A percentile compares a stretch with the other conserved stretches of the same genome.
Evolutionary conservation across 2,888 invertebrate genomes (phyloP).

Genomic region (Argynnis bischoffii): DNA sequence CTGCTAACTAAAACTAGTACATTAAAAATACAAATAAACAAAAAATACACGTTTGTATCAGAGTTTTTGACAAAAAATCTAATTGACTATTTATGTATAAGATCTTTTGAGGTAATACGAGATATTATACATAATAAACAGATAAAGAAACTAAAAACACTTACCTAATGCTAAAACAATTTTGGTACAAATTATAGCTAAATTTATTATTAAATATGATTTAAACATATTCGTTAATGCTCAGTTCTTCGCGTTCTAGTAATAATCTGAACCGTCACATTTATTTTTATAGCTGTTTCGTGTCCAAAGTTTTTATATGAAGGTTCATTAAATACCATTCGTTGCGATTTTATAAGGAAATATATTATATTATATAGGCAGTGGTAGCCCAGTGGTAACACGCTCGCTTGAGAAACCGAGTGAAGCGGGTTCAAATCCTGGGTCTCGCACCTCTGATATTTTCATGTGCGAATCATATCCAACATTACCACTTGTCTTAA

Average conservation of each 20-base stretch:
- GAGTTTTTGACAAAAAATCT: no score
- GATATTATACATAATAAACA: background rate
- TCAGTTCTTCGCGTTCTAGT: background rate
- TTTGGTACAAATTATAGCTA: background rate
- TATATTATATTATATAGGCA: background rate
- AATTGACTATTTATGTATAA: no score
- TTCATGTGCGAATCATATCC: no score
- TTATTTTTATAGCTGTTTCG: conserved; percentile 1
- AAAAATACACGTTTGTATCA: no score
- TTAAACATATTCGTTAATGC: conserved; percentile 1
- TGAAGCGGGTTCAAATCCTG: no score
- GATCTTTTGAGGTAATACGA: no score
- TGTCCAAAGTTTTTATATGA: conserved; percentile 1
- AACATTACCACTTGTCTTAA: no score
- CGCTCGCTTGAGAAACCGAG: no score
- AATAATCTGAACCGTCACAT: background rate
- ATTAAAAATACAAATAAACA: no score
- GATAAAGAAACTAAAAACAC: background rate
- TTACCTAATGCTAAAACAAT: conserved; percentile 1
- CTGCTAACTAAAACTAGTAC: no score
- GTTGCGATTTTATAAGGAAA: conserved; percentile 7
- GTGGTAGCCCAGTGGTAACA: no score
- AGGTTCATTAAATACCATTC: background rate
- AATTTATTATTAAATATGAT: background rate
- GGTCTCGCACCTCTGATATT: no score